Conservation (phyloP, 2,797 vertebrate species). For the Propithecus deckenii region DNA sequence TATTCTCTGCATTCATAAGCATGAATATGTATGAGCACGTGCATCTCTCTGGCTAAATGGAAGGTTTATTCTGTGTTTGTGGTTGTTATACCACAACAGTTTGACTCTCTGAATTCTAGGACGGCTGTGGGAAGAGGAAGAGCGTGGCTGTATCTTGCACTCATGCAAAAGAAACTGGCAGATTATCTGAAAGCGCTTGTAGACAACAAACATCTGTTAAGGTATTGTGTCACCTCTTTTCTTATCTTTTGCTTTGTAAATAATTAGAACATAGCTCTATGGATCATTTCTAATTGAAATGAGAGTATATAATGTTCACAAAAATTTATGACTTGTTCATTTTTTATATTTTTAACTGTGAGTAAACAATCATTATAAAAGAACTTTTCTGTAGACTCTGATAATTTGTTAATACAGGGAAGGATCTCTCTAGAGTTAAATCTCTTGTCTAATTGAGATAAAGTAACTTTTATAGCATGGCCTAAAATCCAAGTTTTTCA, state of each 20-base stretch:
- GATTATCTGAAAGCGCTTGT: constrained; percentile 96
- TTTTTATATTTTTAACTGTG: constrained; percentile 21
- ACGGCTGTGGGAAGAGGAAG: constrained; percentile 94
- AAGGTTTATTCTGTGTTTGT: neutral
- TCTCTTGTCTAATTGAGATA: neutral
- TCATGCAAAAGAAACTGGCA: constrained; percentile 98
- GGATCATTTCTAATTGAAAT: neutral
- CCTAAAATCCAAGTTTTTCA: neutral
- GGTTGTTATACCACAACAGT: neutral
- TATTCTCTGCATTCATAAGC: neutral
- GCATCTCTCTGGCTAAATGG: neutral
- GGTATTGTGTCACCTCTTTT: constrained; percentile 82
- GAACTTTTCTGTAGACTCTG: constrained; percentile 1
- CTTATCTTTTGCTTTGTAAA: neutral
- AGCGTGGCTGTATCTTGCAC: constrained; percentile 97
- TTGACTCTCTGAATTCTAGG: constrained; percentile 84
- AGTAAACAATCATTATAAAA: constrained; percentile 5
- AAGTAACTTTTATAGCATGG: neutral
- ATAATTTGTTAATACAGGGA: neutral
- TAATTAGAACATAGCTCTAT: neutral
- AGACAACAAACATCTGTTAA: constrained; percentile 93
- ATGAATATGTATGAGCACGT: fast-evolving
- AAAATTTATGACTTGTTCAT: constrained; percentile 12
- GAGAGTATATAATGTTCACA: neutral
- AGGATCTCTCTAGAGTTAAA: neutral